Evolutionary conservation across 2,797 vertebrate species (phyloP), one percentile per base, ranked within the genome.

Genomic region (Acanthurus tractus): DNA sequence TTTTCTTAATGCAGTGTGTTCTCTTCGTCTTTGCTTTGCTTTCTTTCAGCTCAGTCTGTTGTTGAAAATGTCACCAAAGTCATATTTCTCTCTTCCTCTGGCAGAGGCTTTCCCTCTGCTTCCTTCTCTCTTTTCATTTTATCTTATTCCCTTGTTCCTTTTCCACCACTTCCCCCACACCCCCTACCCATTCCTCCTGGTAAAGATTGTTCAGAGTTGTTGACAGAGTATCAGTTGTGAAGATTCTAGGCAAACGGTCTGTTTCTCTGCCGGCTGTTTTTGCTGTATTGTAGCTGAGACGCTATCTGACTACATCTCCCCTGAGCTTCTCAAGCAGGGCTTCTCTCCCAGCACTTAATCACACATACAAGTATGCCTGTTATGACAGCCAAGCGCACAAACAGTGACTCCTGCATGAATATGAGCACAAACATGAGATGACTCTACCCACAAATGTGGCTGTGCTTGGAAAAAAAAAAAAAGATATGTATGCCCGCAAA

Each of bases 261-360:
- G 42, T 77, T 72, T 74, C 56, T 71, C 76, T 71, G 67, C 54
- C 6, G 49, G 70, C 63, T 81, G 71, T 77, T 87, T 82, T 65
- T 1, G 3, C 14, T 78, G 66, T 62, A 55, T 76, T 74, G 58
- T 71, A 74, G 70, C 74, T 63, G n/a, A 66, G 71, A 58, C 8
- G 34, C 55, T 78, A 73, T 84, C 76, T 73, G 71, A 78, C 74
- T 82, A 62, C 71, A 70, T 76, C 45, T 83, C 74, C 82, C 74
- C 54, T 13, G 69, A 80, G 76, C 64, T 57, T 49, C 52, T 63
- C 52, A 11, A 58, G 61, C 45, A 65, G 70, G 63, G 53, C 9
- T 50, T 66, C 44, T 71, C 56, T 70, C 52, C 42, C 13, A 50
- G 63, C 78, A 52, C 61, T 74, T 69, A 78, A 61, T 59, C 76